Conservation (phyloP, 2,888 invertebrate species). For the Eumacrocentrus americanus region DNA sequence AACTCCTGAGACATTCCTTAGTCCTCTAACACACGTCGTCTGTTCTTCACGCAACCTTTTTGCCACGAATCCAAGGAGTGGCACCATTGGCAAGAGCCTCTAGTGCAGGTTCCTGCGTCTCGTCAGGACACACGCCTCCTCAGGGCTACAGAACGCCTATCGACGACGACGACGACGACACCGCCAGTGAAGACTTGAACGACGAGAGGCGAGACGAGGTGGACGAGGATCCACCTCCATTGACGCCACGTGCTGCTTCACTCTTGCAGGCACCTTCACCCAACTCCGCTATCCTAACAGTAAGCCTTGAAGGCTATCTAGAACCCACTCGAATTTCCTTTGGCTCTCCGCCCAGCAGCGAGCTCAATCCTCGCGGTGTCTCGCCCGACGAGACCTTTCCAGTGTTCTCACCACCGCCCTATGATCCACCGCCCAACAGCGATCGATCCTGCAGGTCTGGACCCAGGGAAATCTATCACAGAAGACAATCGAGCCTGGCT, state of each 20-base stretch:
- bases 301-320: slow-evolving; percentile 83
- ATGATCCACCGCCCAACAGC: slow-evolving; percentile 56
- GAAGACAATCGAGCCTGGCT: slow-evolving; percentile 60
- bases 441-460: slow-evolving; percentile 44
- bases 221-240: slow-evolving; percentile 58
- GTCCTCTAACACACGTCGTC: no score
- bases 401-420: slow-evolving; percentile 83
- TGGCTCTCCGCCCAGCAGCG: slow-evolving; percentile 78
- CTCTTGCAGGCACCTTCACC: slow-evolving; percentile 75
- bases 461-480: slow-evolving; percentile 47
- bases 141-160: slow-evolving; percentile 83
- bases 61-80: slow-evolving; percentile 42
- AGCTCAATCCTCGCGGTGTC: slow-evolving; percentile 70
- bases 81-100: slow-evolving; percentile 66
- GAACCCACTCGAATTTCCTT: slow-evolving; percentile 84
- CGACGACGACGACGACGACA: slow-evolving; percentile 67
- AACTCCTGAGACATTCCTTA: no score
- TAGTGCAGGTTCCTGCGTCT: slow-evolving; percentile 69
- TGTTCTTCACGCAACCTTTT: slow-evolving; percentile 19
- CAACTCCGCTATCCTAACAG: slow-evolving; percentile 83
- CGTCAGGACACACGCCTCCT: slow-evolving; percentile 68
- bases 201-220: slow-evolving; percentile 59
- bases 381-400: slow-evolving; percentile 84
- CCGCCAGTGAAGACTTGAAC: slow-evolving; percentile 62
- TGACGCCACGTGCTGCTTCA: slow-evolving; percentile 66